Evolutionary conservation across 2,888 invertebrate species (phyloP), one percentile per base, ranked within the genome.

Genomic region (Aquatica leii): DNA sequence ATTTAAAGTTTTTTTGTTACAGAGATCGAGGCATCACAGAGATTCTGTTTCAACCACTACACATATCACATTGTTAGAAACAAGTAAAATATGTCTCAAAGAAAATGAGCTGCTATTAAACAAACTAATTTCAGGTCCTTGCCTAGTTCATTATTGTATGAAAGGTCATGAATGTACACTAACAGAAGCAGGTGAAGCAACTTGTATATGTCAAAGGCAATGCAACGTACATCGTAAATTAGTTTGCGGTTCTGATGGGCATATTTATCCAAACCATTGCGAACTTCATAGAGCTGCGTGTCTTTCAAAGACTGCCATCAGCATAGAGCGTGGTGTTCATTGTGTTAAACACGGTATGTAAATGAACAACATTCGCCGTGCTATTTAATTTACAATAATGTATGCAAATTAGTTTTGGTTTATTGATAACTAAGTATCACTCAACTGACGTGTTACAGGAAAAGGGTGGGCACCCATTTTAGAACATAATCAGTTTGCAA

Each of bases 191-290:
- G 84, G 82, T 43, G 82, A 82, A 54, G 82, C 85, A 12, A 80
- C 84, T 55, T 91, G 91, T 78, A 83, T 87, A 51, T 91, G 91
- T 79, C 84, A 85, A 66, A 82, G 82, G 65, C 82, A 83, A 68
- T 88, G 88, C 78, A 81, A 83, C 66, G 76, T 82, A 61, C 84
- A 85, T 68, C 83, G 84, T 73, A 84, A 86, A 77, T 81, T 86
- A 37, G 87, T 89, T 54, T 90, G 90, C 73, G 89, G 88, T 59
- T 86, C 87, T 31, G 87, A 90, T 75, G 88, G 88, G n/a, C 84
- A 84, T 72, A 83, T 88, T 63, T 90, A 90, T 77, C 84, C 85
- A 50, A 89, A 87, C 78, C 89, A 89, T 77, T 90, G 90, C 78
- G 88, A 89, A 73, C 82, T 90, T 34, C 88, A 89, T 74, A 82